Evolutionary conservation across 2,113 vertebrate genomes (phyloP).

Genomic region (Macrotis lagotis): DNA sequence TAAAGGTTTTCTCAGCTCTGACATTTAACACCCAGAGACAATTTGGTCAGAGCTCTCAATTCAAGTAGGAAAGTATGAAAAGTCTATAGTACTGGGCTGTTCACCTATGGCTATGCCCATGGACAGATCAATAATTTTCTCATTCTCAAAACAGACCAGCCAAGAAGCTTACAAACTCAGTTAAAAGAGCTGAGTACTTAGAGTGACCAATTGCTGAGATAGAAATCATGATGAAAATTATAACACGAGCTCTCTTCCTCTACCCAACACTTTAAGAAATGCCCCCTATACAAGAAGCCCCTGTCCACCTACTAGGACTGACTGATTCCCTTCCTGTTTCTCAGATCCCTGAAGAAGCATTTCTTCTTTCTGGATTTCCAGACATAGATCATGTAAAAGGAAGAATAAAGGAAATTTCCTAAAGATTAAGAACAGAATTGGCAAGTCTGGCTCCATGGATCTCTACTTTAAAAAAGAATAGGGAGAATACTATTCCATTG

Average conservation of each 20-base stretch:
- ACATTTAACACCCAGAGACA: background rate
- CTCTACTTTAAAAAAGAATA: background rate
- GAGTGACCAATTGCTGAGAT: background rate
- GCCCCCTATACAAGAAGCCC: background rate
- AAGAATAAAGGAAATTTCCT: background rate
- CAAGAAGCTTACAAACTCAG: background rate
- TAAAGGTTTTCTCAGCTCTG: background rate
- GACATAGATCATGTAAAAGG: background rate
- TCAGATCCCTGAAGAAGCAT: background rate
- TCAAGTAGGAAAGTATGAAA: background rate
- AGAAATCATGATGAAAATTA: background rate
- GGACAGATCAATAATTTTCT: background rate
- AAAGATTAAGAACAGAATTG: background rate
- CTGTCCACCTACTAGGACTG: background rate
- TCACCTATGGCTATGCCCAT: background rate
- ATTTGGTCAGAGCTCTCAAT: background rate
- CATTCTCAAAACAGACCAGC: background rate
- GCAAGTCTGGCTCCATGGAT: background rate
- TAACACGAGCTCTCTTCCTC: background rate
- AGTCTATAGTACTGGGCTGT: background rate
- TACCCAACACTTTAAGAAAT: background rate
- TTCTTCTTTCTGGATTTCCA: background rate
- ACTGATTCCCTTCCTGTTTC: background rate
- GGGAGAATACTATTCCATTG: background rate
- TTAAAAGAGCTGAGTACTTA: background rate